A percentile compares a stretch with the other conserved stretches of the same genome.
phyloP scores from a whole-genome alignment of 64 coral and sea anemone genomes.

The Exaiptasia diaphana region DNA sequence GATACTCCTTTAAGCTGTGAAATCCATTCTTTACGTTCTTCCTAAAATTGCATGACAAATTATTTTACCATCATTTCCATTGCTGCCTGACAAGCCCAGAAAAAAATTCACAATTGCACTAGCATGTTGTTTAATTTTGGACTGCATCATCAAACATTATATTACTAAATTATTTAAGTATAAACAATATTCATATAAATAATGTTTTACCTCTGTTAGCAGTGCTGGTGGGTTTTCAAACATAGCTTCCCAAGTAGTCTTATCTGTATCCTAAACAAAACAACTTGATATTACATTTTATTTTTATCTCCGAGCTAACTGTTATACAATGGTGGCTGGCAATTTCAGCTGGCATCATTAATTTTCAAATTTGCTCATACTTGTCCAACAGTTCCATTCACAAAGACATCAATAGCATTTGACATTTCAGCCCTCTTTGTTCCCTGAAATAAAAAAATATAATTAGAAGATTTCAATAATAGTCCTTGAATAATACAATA shows the following conservation, averaged over 20 bases:
- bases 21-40: constrained; percentile 87
- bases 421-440: constrained; percentile 96
- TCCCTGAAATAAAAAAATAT: constrained; percentile 53
- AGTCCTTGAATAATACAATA: too few species aligned
- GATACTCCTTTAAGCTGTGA: constrained; percentile 74
- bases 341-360: background rate
- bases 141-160: too few species aligned
- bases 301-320: too few species aligned
- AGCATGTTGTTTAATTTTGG: too few species aligned
- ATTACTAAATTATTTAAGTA: too few species aligned
- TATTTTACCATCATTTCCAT: background rate
- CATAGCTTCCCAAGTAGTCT: constrained; percentile 66
- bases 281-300: too few species aligned
- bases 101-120: too few species aligned
- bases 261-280: constrained; percentile 70
- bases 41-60: constrained; percentile 23
- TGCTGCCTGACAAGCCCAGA: too few species aligned
- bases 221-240: constrained; percentile 82
- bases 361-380: too few species aligned
- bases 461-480: background rate
- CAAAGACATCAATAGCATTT: constrained; percentile 94
- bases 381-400: constrained; percentile 92
- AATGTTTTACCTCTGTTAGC: constrained; percentile 64
- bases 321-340: background rate
- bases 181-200: too few species aligned